Evolutionary conservation across 2,797 vertebrate species (phyloP).

Genomic region (Cirrhinus mrigala): DNA sequence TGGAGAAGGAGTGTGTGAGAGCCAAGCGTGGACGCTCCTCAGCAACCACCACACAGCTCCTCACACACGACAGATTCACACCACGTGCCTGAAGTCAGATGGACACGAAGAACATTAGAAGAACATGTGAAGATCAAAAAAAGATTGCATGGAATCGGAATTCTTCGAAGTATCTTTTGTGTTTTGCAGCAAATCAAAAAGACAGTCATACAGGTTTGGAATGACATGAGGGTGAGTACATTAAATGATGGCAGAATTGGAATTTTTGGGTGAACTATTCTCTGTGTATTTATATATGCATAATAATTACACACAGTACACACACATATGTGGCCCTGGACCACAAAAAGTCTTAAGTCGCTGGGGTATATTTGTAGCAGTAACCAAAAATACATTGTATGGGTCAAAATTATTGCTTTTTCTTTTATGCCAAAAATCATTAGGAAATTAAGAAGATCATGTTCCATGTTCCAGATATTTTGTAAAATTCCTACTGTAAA

Average conservation of each 20-base stretch:
- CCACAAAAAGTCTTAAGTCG: too few relatives aligned
- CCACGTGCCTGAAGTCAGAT: constrained; percentile 84
- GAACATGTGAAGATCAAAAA: not conserved
- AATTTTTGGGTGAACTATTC: not conserved
- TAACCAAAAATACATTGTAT: too few relatives aligned
- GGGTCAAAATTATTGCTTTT: too few relatives aligned
- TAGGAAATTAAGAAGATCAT: too few relatives aligned
- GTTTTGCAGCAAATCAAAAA: not conserved
- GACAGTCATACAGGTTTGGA: not conserved
- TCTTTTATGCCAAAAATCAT: too few relatives aligned
- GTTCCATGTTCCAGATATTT: too few relatives aligned
- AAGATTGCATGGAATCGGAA: not conserved
- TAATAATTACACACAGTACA: too few relatives aligned
- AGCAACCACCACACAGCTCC: constrained; percentile 95
- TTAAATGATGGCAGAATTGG: not conserved
- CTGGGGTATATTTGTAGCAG: too few relatives aligned
- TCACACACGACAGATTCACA: constrained; percentile 92
- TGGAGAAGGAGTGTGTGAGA: constrained; percentile 96
- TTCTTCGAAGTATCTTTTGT: not conserved
- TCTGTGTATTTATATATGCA: too few relatives aligned
- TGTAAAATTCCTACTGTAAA: too few relatives aligned
- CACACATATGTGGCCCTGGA: too few relatives aligned
- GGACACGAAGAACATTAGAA: not conserved
- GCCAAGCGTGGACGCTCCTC: constrained; percentile 92
- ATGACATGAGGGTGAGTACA: not conserved